Evolutionary conservation across 2,888 invertebrate genomes (phyloP), one percentile per base, ranked within the genome.

Genomic region (Syritta pipiens): DNA sequence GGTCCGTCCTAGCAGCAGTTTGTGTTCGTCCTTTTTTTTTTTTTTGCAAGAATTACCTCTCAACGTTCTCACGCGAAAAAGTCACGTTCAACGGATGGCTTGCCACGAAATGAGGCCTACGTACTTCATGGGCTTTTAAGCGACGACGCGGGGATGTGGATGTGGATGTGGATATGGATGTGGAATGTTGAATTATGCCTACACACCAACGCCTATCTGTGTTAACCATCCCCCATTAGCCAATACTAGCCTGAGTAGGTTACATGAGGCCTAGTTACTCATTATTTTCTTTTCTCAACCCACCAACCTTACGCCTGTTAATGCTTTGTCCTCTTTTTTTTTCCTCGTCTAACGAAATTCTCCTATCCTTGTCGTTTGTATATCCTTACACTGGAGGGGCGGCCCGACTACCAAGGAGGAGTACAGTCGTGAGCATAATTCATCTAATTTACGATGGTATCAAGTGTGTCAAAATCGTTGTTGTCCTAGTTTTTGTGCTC

Each of bases 41-140:
- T 14, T 20, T 14, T 49, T 51, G 24, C 10, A 35, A 55, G 72
- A 67, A 77, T 72, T 67, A 63, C 71, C 60, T 60, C 77, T 67
- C 60, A 60, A 77, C 40, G 71, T 65, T 65, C 77, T 60, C 77
- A 77, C 77, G 77, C 77, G 77, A 77, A 71, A 71, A 77, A 77
- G 77, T 77, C 77, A 77, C 77, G 77, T 77, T 77, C 77, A 63
- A 63, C 65, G 71, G 71, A 67, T 72, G 77, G 71, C 40, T 77
- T 77, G 60, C 65, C 60, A 55, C 35, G 60, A 67, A 77, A 77
- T 77, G 71, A 71, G 77, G 71, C 60, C 71, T 63, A 77, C 55
- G 59, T 77, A 60, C 71, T 60, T 42, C 12, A 57, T 17, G 49
- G 62, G 46, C 30, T 30, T 59, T 59, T 37, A 26, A 51, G 26